Conservation (phyloP, 2,797 vertebrate genomes). For the Alosa sapidissima region DNA sequence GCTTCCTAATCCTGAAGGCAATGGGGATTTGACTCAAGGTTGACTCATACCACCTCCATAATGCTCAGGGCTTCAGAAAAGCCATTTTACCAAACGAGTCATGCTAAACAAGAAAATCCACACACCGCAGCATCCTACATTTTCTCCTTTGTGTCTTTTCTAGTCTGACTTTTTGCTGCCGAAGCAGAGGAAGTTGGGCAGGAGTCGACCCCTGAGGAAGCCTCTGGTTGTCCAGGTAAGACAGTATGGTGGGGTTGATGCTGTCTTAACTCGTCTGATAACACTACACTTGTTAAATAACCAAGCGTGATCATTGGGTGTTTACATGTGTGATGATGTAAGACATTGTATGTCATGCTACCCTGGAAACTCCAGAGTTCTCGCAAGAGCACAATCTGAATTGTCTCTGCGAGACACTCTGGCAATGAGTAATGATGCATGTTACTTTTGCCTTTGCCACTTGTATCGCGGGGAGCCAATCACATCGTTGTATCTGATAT, state of each 20-base stretch:
- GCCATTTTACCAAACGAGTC: background rate
- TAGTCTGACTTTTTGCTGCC: slow-evolving; percentile 94
- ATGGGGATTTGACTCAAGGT: background rate
- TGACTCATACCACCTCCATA: background rate
- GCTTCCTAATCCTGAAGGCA: background rate
- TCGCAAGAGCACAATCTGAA: no score
- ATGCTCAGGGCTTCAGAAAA: background rate
- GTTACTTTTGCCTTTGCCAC: no score
- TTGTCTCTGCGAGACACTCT: no score
- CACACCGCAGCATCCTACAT: background rate
- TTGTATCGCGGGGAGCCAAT: no score
- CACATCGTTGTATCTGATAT: no score
- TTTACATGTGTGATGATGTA: no score
- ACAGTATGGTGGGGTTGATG: background rate
- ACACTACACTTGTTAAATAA: no score
- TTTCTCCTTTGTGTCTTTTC: slow-evolving; percentile 6
- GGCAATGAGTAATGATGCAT: no score
- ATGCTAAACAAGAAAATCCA: background rate
- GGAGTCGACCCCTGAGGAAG: slow-evolving; percentile 91
- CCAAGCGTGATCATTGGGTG: no score
- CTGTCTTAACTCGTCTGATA: no score
- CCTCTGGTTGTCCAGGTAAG: slow-evolving; percentile 94
- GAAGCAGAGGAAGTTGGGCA: slow-evolving; percentile 83
- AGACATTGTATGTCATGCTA: no score
- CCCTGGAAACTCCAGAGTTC: no score